Conservation (phyloP, 2,797 vertebrate genomes). For the Mormyrops boulengeri region DNA sequence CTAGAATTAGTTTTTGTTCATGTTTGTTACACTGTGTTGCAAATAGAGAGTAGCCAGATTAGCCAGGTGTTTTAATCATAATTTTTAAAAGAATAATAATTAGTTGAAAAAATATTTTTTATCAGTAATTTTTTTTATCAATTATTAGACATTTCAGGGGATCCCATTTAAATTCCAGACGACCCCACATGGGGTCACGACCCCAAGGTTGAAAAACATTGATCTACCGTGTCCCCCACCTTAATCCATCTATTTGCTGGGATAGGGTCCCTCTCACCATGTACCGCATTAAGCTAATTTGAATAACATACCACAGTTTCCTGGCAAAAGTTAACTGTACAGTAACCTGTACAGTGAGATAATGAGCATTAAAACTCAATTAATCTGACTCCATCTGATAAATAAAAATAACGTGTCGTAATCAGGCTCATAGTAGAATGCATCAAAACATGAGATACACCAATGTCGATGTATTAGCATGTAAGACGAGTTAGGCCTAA, state of each 20-base stretch:
- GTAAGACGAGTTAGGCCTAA: neutral
- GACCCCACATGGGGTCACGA: too few species aligned
- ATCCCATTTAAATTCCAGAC: too few species aligned
- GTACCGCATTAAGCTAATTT: neutral
- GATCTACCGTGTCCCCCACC: neutral
- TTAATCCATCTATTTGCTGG: neutral
- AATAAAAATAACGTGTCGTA: neutral
- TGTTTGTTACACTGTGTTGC: too few species aligned
- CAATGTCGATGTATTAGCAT: neutral
- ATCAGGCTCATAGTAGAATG: neutral
- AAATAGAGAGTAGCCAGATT: too few species aligned
- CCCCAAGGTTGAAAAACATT: too few species aligned
- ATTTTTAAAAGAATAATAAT: too few species aligned
- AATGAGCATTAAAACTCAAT: neutral
- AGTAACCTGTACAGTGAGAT: neutral
- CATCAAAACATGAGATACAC: neutral
- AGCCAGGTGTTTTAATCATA: too few species aligned
- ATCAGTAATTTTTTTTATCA: too few species aligned
- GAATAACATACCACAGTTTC: neutral
- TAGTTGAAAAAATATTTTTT: too few species aligned
- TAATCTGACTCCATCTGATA: neutral
- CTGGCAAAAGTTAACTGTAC: neutral
- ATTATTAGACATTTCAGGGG: too few species aligned
- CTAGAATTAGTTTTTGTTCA: too few species aligned
- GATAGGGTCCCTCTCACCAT: neutral